Percentiles rank a stretch among this genome's conserved stretches.
phyloP scores from a whole-genome alignment of 2,113 vertebrate genomes.

The Cheilinus undulatus region DNA sequence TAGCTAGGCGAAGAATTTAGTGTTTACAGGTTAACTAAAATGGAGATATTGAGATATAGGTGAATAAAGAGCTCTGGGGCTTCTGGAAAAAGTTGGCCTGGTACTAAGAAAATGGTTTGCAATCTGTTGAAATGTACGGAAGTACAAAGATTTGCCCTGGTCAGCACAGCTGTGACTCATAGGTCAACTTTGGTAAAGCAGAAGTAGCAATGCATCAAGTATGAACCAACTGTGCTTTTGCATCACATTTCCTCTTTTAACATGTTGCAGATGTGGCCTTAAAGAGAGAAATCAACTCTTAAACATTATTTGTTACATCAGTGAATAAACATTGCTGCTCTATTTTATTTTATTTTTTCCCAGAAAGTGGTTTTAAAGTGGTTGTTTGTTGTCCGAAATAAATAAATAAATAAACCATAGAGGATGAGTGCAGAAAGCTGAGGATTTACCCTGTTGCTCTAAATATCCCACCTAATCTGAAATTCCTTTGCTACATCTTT shows the following conservation, averaged over 20 bases:
- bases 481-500: too few species aligned
- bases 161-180: slow-evolving; percentile 21
- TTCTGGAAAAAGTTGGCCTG: slow-evolving; percentile 3
- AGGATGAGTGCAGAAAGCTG: too few species aligned
- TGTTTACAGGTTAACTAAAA: not conserved
- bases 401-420: too few species aligned
- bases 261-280: not conserved
- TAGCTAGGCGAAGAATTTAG: not conserved
- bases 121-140: not conserved
- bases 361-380: not conserved
- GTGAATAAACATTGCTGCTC: not conserved
- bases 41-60: too few species aligned
- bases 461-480: not conserved
- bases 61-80: not conserved
- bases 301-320: not conserved
- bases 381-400: too few species aligned
- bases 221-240: not conserved
- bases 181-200: not conserved
- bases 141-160: not conserved
- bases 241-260: not conserved
- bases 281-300: not conserved
- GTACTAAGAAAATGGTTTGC: not conserved
- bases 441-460: not conserved
- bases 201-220: not conserved
- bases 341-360: not conserved